Evolutionary conservation across 2,113 vertebrate species (phyloP).

Genomic region (Morone chrysops): DNA sequence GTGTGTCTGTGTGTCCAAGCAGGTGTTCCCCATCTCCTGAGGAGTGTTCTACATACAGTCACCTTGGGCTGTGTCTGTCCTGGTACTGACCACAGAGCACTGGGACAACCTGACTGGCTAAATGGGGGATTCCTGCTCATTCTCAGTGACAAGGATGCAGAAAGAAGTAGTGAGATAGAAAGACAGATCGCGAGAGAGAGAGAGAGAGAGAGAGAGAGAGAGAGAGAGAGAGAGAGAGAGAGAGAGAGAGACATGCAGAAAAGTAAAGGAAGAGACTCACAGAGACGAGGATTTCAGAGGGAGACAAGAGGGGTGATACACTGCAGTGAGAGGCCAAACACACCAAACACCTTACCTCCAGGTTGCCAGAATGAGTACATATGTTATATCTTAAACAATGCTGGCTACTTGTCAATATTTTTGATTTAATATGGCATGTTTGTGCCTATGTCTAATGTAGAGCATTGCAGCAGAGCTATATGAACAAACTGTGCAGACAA

Average conservation of each 20-base stretch:
- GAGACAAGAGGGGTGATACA: background rate
- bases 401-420: constrained; percentile 1
- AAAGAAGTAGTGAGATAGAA: background rate
- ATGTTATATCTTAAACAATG: background rate
- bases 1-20: constrained; percentile 43
- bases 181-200: background rate
- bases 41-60: constrained; percentile 73
- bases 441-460: background rate
- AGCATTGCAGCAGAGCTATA: background rate
- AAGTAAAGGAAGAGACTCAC: background rate
- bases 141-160: constrained; percentile 24
- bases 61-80: constrained; percentile 76
- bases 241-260: background rate
- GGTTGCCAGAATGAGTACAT: background rate
- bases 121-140: constrained; percentile 63
- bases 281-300: background rate
- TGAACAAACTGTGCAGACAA: background rate
- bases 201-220: background rate
- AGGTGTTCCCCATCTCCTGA: constrained; percentile 72
- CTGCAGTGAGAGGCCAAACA: background rate
- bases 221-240: background rate
- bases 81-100: constrained; percentile 53
- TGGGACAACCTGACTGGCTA: constrained; percentile 46
- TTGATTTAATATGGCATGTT: background rate
- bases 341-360: constrained; percentile 1